phyloP scores from a whole-genome alignment of 2,797 vertebrate species.

The Sebastes hubbsi region DNA sequence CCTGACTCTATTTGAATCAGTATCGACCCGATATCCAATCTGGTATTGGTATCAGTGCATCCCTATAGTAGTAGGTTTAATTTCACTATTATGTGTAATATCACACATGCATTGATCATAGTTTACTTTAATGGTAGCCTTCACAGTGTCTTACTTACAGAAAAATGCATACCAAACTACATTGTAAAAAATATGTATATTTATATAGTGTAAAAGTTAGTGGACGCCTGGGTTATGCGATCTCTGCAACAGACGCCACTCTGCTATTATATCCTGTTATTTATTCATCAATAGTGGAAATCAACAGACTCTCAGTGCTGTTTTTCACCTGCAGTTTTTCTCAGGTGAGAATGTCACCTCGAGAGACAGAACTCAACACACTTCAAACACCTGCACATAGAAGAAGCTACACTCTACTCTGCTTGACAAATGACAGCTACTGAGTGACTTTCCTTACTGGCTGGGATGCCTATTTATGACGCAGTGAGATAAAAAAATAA shows the following conservation, averaged over 20 bases:
- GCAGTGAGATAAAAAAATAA: neutral
- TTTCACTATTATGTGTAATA: neutral
- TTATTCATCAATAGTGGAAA: slow-evolving; percentile 80
- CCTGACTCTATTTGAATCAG: no score
- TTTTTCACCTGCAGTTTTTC: slow-evolving; percentile 46
- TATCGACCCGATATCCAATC: no score
- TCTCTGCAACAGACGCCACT: slow-evolving; percentile 66
- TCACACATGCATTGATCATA: neutral
- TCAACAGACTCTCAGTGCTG: slow-evolving; percentile 35
- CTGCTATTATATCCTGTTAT: slow-evolving; percentile 70
- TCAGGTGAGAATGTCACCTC: slow-evolving; percentile 34
- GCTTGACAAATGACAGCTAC: neutral
- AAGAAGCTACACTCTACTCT: neutral
- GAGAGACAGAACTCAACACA: neutral
- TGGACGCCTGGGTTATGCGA: slow-evolving; percentile 51
- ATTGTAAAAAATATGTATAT: neutral
- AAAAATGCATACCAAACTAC: neutral
- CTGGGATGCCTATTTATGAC: neutral
- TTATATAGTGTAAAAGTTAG: neutral
- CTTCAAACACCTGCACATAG: neutral
- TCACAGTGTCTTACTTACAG: neutral
- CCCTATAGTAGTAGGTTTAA: neutral
- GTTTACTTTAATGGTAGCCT: neutral
- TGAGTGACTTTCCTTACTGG: neutral
- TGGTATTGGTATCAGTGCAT: no score